Evolutionary conservation across 2,113 vertebrate species (phyloP), one percentile per base, ranked within the genome.

Genomic region (Cepphus grylle): DNA sequence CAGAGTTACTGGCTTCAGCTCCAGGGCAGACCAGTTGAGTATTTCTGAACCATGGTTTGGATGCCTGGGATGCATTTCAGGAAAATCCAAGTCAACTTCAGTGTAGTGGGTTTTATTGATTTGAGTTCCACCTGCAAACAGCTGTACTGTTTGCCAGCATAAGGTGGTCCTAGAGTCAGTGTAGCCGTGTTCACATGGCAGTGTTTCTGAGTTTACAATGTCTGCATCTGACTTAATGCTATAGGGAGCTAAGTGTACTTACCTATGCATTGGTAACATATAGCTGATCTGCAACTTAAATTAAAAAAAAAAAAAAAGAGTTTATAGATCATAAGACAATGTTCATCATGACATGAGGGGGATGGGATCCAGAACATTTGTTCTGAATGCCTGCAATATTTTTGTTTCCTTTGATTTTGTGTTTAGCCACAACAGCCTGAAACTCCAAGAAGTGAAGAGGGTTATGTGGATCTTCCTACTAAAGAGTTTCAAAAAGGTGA

Each of bases 401-500:
- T 86, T 92, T 81, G 21, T 96, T 90, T 90, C 7, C 49, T 96
- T 76, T 79, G 9, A 45, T 86, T 92, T 81, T 86, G 36, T 53
- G 6, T 94, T 95, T 89, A 96, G 85, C 36, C 69, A 25, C 76
- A 92, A 10, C 79, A 62, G 11, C 70, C 63, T 88, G 91, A 45
- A 95, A 85, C 43, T 69, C 69, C 70, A 72, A 83, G 62, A 95
- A 92, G 40, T 30, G 92, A 96, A 95, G 95, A 96, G 27, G 36
- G 6, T 34, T 66, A 3, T 78, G 70, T 74, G 78, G 87, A 96
- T 50, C 70, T 38, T 79, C 96, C 26, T 34, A 25, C 70, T 47
- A 52, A 94, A 74, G 87, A 96, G 47, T 47, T 80, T 78, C 55
- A 53, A 76, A 95, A 97, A 97, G 96, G 97, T 97, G 71, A 96